Percentiles rank a stretch among this genome's conserved stretches.
Conservation (phyloP, 2,888 invertebrate genomes). For the Hoplodrina blanda region DNA sequence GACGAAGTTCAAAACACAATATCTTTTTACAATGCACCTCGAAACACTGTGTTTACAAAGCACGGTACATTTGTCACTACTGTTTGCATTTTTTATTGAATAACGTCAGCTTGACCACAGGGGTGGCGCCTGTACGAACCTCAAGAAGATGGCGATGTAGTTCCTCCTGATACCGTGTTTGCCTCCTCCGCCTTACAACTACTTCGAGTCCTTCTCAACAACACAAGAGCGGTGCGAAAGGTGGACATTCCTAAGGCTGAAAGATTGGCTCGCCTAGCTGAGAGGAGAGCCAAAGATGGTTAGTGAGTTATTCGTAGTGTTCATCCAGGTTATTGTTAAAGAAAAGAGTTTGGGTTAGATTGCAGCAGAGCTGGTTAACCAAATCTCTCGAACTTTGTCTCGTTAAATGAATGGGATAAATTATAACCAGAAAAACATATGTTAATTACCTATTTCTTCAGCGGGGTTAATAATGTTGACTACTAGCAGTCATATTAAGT, state of each 20-base stretch:
- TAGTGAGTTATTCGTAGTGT: constrained; percentile 22
- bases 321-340: not conserved
- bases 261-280: constrained; percentile 86
- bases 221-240: constrained; percentile 78
- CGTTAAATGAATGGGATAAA: not conserved
- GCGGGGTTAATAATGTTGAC: not conserved
- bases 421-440: not conserved
- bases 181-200: constrained; percentile 83
- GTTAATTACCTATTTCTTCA: not conserved
- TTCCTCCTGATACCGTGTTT: constrained; percentile 81
- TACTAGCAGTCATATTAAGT: not conserved
- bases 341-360: no score
- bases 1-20: not conserved
- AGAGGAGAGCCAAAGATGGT: constrained; percentile 89
- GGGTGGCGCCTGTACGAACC: constrained; percentile 81
- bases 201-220: constrained; percentile 80
- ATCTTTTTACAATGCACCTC: not conserved
- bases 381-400: not conserved
- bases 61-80: not conserved
- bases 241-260: constrained; percentile 83
- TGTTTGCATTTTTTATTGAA: not conserved
- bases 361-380: not conserved
- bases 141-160: constrained; percentile 62
- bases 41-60: not conserved
- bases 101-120: constrained; percentile 51